Conservation (phyloP, 2,888 invertebrate genomes). For the Agelastica alni region DNA sequence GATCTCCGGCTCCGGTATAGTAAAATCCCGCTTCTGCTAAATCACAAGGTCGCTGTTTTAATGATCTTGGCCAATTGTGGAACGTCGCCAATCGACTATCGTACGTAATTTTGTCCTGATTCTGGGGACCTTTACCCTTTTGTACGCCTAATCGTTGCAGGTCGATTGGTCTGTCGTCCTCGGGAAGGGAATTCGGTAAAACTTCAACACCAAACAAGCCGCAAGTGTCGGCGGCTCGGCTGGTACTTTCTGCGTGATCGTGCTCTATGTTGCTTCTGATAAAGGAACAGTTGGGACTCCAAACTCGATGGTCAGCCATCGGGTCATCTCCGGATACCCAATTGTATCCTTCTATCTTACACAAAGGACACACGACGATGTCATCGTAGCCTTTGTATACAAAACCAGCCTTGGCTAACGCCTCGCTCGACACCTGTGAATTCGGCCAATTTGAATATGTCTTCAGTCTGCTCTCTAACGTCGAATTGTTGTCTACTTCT, state of each 20-base stretch:
- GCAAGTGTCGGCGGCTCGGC: conserved; percentile 53
- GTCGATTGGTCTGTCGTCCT: conserved; percentile 40
- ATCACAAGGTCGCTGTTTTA: conserved; percentile 78
- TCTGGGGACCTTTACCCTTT: conserved; percentile 50
- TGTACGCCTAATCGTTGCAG: conserved; percentile 45
- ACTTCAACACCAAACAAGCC: conserved; percentile 50
- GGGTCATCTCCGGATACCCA: conserved; percentile 86
- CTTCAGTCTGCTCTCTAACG: conserved; percentile 62
- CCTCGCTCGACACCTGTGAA: conserved; percentile 63
- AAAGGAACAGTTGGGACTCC: conserved; percentile 82
- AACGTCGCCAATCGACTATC: conserved; percentile 74
- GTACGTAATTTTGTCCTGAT: conserved; percentile 71
- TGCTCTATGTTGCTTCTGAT: conserved; percentile 54
- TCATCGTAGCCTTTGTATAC: conserved; percentile 71
- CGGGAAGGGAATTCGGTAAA: conserved; percentile 53
- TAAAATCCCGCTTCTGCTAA: conserved; percentile 91
- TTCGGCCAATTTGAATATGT: conserved; percentile 72
- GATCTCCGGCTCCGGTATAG: conserved; percentile 83
- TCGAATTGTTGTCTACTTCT: conserved; percentile 8
- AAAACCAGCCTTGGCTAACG: conserved; percentile 80
- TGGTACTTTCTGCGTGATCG: conserved; percentile 44
- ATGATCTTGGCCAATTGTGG: conserved; percentile 78
- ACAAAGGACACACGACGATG: conserved; percentile 77
- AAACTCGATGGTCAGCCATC: conserved; percentile 76
- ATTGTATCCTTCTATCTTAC: conserved; percentile 76